A percentile compares a stretch with the other conserved stretches of the same genome.
Conservation (phyloP, 2,113 vertebrate genomes). For the Catharus bicknelli region DNA sequence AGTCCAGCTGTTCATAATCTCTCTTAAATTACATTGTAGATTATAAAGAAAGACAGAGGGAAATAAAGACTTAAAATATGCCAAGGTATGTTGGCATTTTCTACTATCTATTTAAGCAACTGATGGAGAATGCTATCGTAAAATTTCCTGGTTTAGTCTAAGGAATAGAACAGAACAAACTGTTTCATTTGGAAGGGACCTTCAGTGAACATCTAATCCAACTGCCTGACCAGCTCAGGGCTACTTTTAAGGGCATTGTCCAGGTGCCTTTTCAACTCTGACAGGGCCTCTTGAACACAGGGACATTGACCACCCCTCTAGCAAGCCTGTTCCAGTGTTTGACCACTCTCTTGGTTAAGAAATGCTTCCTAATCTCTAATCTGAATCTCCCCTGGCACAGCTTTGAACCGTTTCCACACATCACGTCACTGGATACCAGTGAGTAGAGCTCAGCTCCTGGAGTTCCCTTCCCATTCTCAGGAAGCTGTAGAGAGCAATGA, state of each 20-base stretch:
- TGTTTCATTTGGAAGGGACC: neutral
- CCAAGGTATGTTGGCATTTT: neutral
- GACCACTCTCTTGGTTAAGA: neutral
- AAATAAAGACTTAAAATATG: neutral
- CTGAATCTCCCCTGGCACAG: neutral
- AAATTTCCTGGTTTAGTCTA: neutral
- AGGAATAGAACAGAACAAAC: neutral
- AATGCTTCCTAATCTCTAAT: neutral
- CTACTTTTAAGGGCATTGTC: neutral
- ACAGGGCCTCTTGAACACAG: neutral
- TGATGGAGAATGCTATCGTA: neutral
- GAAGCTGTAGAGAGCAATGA: neutral
- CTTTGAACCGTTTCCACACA: fast-evolving
- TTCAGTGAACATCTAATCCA: neutral
- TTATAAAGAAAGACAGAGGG: neutral
- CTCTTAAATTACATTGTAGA: neutral
- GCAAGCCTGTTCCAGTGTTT: neutral
- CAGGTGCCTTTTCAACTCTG: neutral
- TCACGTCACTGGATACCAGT: neutral
- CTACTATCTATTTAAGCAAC: neutral
- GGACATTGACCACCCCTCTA: neutral
- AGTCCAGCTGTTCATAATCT: neutral
- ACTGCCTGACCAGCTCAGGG: neutral
- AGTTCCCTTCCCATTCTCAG: neutral
- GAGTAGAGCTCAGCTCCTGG: neutral